These are phyloP conservation scores for Aplochiton taeniatus DNA, from an alignment of 2,797 vertebrate genomes.

Conservation along the genomic window DNA sequence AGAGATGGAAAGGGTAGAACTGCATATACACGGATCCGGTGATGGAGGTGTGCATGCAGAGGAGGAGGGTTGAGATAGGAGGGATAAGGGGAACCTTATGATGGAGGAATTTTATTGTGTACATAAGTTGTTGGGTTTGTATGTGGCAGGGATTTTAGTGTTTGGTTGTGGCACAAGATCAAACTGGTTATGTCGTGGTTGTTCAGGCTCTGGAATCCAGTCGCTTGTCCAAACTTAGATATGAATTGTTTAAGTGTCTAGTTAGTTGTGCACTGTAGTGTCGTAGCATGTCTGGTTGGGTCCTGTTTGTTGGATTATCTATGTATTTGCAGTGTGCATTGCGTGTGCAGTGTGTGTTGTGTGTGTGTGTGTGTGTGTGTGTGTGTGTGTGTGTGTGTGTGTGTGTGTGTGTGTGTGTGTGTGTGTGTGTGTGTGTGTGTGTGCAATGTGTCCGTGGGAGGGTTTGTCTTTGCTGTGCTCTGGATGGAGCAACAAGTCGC, in stretches of 20 bases:
- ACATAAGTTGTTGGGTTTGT: slow-evolving; percentile 6
- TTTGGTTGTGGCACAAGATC: too few species aligned
- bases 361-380: slow-evolving; percentile 16
- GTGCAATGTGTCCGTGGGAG: too few species aligned
- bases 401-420: slow-evolving; percentile 54
- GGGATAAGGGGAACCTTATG: too few species aligned
- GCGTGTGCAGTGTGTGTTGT: slow-evolving; percentile 18
- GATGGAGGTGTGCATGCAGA: too few species aligned
- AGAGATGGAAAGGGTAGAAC: slow-evolving; percentile 40
- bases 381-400: slow-evolving; percentile 59
- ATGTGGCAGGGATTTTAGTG: neutral
- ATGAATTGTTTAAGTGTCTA: slow-evolving; percentile 14
- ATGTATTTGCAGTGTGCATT: too few species aligned
- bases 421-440: too few species aligned
- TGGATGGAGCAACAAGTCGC: slow-evolving; percentile 39
- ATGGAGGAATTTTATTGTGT: too few species aligned
- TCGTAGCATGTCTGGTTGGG: neutral
- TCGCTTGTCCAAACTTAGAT: too few species aligned
- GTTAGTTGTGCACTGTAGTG: too few species aligned
- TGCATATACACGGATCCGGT: too few species aligned
- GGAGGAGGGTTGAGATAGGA: too few species aligned
- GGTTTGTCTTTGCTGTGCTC: slow-evolving; percentile 11
- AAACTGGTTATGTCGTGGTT: neutral
- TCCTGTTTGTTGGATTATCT: neutral
- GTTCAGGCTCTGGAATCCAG: slow-evolving; percentile 21